Conservation (phyloP, 2,113 vertebrate species). For the Regulus satrapa region DNA sequence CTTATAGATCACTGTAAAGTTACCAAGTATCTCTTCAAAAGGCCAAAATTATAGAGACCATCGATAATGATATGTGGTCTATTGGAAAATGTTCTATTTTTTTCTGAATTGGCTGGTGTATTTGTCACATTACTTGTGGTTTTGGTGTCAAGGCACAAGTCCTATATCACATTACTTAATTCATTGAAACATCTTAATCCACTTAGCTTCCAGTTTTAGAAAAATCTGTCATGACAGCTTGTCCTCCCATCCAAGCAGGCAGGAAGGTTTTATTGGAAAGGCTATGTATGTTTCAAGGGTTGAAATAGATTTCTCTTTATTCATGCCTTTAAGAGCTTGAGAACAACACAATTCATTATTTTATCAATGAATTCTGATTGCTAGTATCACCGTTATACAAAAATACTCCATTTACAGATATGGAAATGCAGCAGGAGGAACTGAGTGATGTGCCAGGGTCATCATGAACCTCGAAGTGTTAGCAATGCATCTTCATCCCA, state of each 20-base stretch:
- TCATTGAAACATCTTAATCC: neutral
- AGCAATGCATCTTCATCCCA: neutral
- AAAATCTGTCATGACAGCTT: neutral
- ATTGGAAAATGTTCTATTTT: neutral
- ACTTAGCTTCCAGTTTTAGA: neutral
- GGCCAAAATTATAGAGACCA: neutral
- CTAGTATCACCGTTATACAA: neutral
- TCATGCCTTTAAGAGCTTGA: neutral
- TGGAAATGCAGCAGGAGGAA: neutral
- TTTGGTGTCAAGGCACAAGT: neutral
- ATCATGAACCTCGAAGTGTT: neutral
- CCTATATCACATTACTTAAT: neutral
- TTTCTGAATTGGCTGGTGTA: neutral
- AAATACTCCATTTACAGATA: neutral
- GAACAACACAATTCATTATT: neutral
- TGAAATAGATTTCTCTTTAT: neutral
- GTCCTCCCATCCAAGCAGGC: neutral
- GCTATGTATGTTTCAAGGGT: neutral
- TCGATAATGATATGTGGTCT: neutral
- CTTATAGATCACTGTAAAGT: neutral
- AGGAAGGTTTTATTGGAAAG: neutral
- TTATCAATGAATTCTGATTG: neutral
- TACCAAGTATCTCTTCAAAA: neutral
- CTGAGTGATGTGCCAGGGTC: neutral
- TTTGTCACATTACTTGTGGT: neutral